A percentile compares a stretch with the other conserved stretches of the same genome.
Conservation (phyloP, 1,140 invertebrate genomes). For the Drosophila kurseongensis region DNA sequence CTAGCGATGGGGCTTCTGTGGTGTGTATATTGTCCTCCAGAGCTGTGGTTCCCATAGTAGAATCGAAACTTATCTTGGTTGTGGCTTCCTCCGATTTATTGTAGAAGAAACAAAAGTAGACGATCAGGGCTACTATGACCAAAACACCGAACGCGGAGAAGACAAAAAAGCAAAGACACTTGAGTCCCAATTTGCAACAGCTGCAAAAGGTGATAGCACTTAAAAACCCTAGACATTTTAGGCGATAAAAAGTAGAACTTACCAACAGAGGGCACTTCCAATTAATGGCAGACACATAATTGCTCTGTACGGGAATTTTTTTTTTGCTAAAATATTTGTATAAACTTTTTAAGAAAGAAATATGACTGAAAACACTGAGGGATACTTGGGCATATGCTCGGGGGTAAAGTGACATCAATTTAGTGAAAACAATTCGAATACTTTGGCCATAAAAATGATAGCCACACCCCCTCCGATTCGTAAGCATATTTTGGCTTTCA, state of each 20-base stretch:
- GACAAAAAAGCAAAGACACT: not conserved
- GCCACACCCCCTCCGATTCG: slow-evolving; percentile 14
- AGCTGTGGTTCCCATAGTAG: not conserved
- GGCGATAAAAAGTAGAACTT: not conserved
- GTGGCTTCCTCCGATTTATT: slow-evolving; percentile 3
- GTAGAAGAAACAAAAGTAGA: slow-evolving; percentile 49
- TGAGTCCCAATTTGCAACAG: slow-evolving; percentile 14
- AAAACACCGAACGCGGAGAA: slow-evolving; percentile 2
- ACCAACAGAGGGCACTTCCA: slow-evolving; percentile 29
- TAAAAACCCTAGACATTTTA: not conserved
- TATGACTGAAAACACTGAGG: slow-evolving; percentile 23
- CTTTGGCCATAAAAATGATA: slow-evolving; percentile 47
- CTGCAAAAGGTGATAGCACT: slow-evolving; percentile 3
- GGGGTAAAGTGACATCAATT: slow-evolving; percentile 44
- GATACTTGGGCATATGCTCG: slow-evolving; percentile 19
- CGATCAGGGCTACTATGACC: not conserved
- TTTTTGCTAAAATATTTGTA: not conserved
- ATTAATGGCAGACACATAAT: slow-evolving; percentile 9
- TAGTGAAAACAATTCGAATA: slow-evolving; percentile 43
- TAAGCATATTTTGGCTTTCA: slow-evolving; percentile 60
- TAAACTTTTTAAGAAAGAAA: slow-evolving; percentile 12
- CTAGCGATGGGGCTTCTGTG: too few relatives aligned
- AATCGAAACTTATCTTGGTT: not conserved
- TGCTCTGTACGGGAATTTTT: not conserved
- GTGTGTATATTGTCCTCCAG: not conserved